A percentile compares a stretch with the other conserved stretches of the same genome.
Evolutionary conservation across 2,113 vertebrate species (phyloP).

Genomic region (Albula goreensis): DNA sequence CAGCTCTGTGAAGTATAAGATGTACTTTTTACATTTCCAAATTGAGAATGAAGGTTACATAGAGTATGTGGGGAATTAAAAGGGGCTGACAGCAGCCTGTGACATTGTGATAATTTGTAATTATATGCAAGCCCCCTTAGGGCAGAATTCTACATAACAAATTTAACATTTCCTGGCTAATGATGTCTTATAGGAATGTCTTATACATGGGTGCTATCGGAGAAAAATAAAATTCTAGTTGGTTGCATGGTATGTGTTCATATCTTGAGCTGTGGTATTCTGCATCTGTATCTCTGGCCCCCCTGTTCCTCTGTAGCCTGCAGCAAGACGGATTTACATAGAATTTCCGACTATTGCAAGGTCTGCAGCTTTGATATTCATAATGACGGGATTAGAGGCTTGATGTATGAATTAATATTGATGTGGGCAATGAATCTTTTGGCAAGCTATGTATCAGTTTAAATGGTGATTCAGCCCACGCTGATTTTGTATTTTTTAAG

Average conservation of each 20-base stretch:
- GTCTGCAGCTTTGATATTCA: background rate
- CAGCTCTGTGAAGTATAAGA: background rate
- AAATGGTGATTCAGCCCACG: background rate
- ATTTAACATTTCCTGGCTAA: conserved; percentile 51
- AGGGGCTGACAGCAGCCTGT: conserved; percentile 44
- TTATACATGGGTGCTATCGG: conserved; percentile 40
- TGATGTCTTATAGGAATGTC: conserved; percentile 50
- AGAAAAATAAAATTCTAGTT: conserved; percentile 39
- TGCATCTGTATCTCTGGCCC: background rate
- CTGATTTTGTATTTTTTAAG: background rate
- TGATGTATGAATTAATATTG: background rate
- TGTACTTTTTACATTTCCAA: background rate
- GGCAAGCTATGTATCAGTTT: background rate
- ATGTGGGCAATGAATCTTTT: background rate
- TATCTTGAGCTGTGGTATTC: background rate
- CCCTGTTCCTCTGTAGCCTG: background rate
- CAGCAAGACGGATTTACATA: conserved; percentile 2
- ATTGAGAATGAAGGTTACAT: background rate
- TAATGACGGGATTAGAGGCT: background rate
- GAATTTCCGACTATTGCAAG: background rate
- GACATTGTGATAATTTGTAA: conserved; percentile 59
- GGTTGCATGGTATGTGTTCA: conserved; percentile 24
- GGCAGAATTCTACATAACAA: conserved; percentile 46
- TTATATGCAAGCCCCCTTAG: conserved; percentile 55
- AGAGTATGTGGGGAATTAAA: background rate